Evolutionary conservation across 2,113 vertebrate genomes (phyloP).

Genomic region (human (Homo sapiens)): GRCh38 chr2:143042001-143042500

Average conservation of each 20-base stretch:
- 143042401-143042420: not conserved
- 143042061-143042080: slow-evolving; percentile 90
- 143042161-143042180: slow-evolving; percentile 65
- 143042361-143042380: not conserved
- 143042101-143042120: slow-evolving; percentile 93
- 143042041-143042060: slow-evolving; percentile 95
- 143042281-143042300: not conserved
- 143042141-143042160: slow-evolving; percentile 82
- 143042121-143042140: slow-evolving; percentile 87
- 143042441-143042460: not conserved
- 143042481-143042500: not conserved
- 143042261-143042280: not conserved
- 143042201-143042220: slow-evolving; percentile 66
- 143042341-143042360: not conserved
- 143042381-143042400: not conserved
- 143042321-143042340: not conserved
- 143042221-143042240: slow-evolving; percentile 77
- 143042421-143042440: not conserved
- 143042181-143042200: slow-evolving; percentile 41
- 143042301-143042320: not conserved
- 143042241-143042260: not conserved
- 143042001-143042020: not conserved
- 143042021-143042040: slow-evolving; percentile 33
- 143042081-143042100: slow-evolving; percentile 97
- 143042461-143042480: not conserved